phyloP scores from a whole-genome alignment of 2,888 invertebrate species.

The Hyposoter dolosus region DNA sequence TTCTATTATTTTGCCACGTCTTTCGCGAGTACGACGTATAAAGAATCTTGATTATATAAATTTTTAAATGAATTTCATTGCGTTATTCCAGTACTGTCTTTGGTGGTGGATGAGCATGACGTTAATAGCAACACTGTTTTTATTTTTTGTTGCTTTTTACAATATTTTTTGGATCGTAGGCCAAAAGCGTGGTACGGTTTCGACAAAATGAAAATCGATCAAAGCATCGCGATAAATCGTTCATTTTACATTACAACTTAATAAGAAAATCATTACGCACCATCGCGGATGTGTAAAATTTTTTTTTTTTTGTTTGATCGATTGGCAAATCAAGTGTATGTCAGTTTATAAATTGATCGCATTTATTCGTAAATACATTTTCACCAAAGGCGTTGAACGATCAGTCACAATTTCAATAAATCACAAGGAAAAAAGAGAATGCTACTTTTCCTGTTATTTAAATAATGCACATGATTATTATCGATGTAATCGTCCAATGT shows the following conservation, averaged over 20 bases:
- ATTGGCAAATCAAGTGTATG: constrained; percentile 48
- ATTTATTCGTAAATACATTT: constrained; percentile 15
- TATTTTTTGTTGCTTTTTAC: constrained; percentile 10
- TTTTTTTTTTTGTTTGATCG: not conserved
- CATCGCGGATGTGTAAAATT: not conserved
- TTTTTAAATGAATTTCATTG: constrained; percentile 25
- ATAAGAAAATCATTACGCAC: not conserved
- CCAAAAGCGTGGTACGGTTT: constrained; percentile 28
- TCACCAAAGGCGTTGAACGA: constrained; percentile 25
- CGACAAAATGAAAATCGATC: not conserved
- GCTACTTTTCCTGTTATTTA: constrained; percentile 49
- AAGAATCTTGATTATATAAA: constrained; percentile 17
- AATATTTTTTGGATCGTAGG: constrained; percentile 19
- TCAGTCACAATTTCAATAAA: constrained; percentile 37
- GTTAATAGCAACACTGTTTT: constrained; percentile 42
- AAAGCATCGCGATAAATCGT: not conserved
- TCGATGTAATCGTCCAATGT: constrained; percentile 62
- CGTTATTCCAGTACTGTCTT: constrained; percentile 50
- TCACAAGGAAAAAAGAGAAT: constrained; percentile 5
- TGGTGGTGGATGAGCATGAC: constrained; percentile 66
- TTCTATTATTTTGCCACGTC: constrained; percentile 19
- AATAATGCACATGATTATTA: constrained; percentile 45
- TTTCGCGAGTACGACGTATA: constrained; percentile 26
- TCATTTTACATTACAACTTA: not conserved
- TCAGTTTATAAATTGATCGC: constrained; percentile 6